Evolutionary conservation across 2,888 invertebrate species (phyloP).

Genomic region (Anticlea derivata): DNA sequence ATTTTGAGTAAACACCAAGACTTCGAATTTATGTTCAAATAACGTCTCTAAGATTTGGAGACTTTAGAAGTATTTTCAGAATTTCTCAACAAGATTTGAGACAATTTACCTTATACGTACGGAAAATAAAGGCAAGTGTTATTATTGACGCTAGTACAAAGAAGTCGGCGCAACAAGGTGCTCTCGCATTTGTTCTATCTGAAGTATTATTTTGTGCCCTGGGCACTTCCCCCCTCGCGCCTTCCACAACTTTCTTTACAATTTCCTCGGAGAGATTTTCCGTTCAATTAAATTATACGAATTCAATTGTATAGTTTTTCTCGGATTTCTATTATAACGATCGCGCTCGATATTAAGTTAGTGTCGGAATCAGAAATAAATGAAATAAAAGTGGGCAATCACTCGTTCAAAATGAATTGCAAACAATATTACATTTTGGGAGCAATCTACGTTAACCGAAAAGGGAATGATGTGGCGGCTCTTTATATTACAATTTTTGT

Average conservation of each 20-base stretch:
- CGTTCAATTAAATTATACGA: conserved; percentile 69
- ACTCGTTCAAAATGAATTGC: conserved; percentile 80
- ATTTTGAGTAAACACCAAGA: no score
- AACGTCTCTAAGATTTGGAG: no score
- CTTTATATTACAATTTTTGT: conserved; percentile 84
- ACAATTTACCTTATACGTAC: conserved; percentile 43
- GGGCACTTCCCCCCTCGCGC: conserved; percentile 62
- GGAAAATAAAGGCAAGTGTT: conserved; percentile 55
- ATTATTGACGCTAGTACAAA: conserved; percentile 60
- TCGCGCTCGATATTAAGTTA: conserved; percentile 65
- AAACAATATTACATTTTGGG: conserved; percentile 83
- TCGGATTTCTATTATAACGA: conserved; percentile 54
- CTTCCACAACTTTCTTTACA: conserved; percentile 67
- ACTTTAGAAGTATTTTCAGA: conserved; percentile 8
- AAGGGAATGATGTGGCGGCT: conserved; percentile 84
- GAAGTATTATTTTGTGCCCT: conserved; percentile 68
- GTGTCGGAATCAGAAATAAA: conserved; percentile 67
- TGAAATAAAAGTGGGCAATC: conserved; percentile 75
- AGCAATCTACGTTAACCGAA: conserved; percentile 82
- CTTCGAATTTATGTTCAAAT: no score
- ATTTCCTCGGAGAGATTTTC: conserved; percentile 67
- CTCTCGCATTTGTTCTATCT: conserved; percentile 65
- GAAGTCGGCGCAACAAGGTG: conserved; percentile 64
- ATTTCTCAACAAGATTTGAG: conserved; percentile 23
- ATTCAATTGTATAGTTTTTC: conserved; percentile 65